Evolutionary conservation across 2,888 invertebrate species (phyloP), one percentile per base, ranked within the genome.

Genomic region (Germaria angustata): DNA sequence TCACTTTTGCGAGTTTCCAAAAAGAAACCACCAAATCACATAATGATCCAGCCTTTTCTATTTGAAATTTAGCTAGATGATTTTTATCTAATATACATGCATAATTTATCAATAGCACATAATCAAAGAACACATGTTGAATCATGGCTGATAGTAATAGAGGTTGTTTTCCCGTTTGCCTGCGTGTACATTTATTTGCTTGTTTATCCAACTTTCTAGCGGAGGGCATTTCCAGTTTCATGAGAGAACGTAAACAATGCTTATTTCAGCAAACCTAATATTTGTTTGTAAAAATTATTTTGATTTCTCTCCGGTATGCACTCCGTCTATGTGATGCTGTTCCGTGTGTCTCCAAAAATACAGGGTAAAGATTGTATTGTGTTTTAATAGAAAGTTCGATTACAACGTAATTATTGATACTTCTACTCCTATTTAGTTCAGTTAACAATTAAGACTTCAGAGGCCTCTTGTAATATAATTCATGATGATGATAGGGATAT

Each of bases 401-500:
- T 53, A 44, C 36, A 61, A 59, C 20, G 24, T 46, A 66, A 36
- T 17, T 66, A 55, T 75, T n/a, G 34, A 68, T 65, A 65, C 71
- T 66, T 71, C 59, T 79, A 68, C 65, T 68, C 78, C 63, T 78
- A 76, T 63, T 66, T 53, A 24, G 79, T 73, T 9, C 57, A 44
- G 13, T 61, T 66, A 75, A 66, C 76, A 84, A 84, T 79, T 77
- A 82, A 81, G 78, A 88, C 86, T 88, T 87, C 90, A 90, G 90
- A 90, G 90, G 90, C 90, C 90, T 88, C 87, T 88, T 89, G 87
- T 87, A 87, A 51, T 75, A 71, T 57, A 68, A 87, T 88, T 89
- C 89, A 88, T 90, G 91, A 90, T 90, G 91, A 90, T 90, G 90
- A 90, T 90, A 91, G 90, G 90, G 90, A 90, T 90, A 90, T 86